phyloP scores from a whole-genome alignment of 2,113 vertebrate species.

The Petromus typicus region DNA sequence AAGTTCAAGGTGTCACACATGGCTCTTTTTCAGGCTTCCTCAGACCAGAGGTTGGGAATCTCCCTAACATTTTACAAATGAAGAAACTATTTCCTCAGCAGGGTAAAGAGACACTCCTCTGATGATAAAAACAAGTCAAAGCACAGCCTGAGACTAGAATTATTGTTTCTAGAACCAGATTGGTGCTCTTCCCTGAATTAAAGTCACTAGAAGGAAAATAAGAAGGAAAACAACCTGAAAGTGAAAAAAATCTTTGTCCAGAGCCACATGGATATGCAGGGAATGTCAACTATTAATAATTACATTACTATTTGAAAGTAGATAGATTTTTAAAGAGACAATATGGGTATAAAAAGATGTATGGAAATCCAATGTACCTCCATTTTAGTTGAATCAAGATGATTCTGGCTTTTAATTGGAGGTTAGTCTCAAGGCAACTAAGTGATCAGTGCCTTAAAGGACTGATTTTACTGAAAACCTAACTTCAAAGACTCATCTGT shows the following conservation, averaged over 20 bases:
- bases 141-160: constrained; percentile 6
- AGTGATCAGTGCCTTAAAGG: constrained; percentile 2
- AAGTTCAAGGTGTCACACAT: constrained; percentile 21
- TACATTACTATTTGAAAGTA: background rate
- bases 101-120: background rate
- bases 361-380: background rate
- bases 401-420: constrained; percentile 32
- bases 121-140: background rate
- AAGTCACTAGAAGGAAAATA: constrained; percentile 28
- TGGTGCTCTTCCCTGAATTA: background rate
- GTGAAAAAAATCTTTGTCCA: background rate
- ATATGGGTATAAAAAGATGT: constrained; percentile 5
- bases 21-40: background rate
- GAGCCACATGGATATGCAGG: background rate
- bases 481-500: background rate
- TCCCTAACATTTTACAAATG: constrained; percentile 39
- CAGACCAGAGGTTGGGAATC: background rate
- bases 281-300: background rate
- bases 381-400: background rate
- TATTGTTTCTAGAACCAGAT: background rate
- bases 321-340: constrained; percentile 2
- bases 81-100: background rate
- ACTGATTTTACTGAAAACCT: constrained; percentile 13
- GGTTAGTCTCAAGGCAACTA: background rate
- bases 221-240: constrained; percentile 24